phyloP scores from a whole-genome alignment of 2,888 invertebrate genomes.

The Harpalus rubripes region DNA sequence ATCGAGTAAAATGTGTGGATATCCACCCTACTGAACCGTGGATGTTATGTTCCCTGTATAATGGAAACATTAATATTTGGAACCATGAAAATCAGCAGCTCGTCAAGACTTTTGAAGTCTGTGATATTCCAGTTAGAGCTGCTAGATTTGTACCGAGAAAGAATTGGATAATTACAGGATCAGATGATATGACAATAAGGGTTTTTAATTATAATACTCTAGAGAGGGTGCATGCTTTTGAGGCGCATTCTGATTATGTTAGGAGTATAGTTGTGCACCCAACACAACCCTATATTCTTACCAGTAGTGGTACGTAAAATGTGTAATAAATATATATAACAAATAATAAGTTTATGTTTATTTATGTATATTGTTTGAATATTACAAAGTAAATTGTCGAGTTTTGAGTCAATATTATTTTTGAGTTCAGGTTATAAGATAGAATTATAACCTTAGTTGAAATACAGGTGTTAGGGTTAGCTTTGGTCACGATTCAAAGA shows the following conservation, averaged over 20 bases:
- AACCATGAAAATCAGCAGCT: slow-evolving; percentile 97
- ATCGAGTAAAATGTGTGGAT: slow-evolving; percentile 98
- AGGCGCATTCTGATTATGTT: slow-evolving; percentile 99
- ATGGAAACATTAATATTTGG: slow-evolving; percentile 99
- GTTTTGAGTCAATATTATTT: too few species aligned
- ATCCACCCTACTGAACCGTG: slow-evolving; percentile 98
- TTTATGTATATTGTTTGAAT: too few species aligned
- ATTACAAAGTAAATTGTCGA: too few species aligned
- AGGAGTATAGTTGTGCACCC: slow-evolving; percentile 98
- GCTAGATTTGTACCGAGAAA: slow-evolving; percentile 98
- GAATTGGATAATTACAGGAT: slow-evolving; percentile 99
- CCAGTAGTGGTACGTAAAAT: slow-evolving; percentile 90
- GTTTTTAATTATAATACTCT: slow-evolving; percentile 99
- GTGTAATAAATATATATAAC: not conserved
- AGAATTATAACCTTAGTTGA: too few species aligned
- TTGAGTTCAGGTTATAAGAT: too few species aligned
- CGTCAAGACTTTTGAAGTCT: slow-evolving; percentile 94
- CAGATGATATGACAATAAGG: slow-evolving; percentile 96
- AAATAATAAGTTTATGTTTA: too few species aligned
- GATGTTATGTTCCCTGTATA: slow-evolving; percentile 98
- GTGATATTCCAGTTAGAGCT: slow-evolving; percentile 97
- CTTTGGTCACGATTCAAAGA: too few species aligned
- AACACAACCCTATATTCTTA: slow-evolving; percentile 96
- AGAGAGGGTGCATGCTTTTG: slow-evolving; percentile 96
- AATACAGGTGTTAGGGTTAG: too few species aligned